Evolutionary conservation across 1,140 invertebrate genomes (phyloP).

Genomic region (Drosophila suzukii): DNA sequence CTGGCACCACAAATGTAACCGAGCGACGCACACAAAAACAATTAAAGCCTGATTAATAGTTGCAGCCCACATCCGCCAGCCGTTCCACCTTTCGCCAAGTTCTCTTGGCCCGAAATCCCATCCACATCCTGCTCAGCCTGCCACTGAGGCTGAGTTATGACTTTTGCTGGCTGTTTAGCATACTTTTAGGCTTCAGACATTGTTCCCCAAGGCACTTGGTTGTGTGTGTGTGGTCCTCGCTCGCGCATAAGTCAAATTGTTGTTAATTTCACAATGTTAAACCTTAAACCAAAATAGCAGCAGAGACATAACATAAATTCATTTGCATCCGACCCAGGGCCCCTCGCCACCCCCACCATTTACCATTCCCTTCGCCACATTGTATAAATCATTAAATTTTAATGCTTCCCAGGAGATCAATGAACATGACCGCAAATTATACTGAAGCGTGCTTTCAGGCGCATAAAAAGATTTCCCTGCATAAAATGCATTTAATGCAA

Average conservation of each 20-base stretch:
- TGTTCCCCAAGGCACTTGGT: conserved; percentile 22
- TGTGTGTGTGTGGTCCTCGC: conserved; percentile 20
- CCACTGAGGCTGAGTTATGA: conserved; percentile 68
- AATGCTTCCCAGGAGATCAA: conserved; percentile 83
- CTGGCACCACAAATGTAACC: conserved; percentile 62
- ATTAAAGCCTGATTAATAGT: conserved; percentile 83
- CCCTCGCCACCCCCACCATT: not conserved
- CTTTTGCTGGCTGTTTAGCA: conserved; percentile 81
- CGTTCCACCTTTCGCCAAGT: conserved; percentile 77
- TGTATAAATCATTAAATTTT: conserved; percentile 83
- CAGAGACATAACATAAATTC: conserved; percentile 75
- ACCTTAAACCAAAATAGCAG: conserved; percentile 64
- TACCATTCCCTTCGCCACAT: conserved; percentile 23
- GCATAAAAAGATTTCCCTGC: conserved; percentile 72
- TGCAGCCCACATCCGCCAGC: conserved; percentile 66
- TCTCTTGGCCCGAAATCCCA: conserved; percentile 14
- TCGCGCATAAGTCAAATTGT: conserved; percentile 78
- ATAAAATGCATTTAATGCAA: conserved; percentile 71
- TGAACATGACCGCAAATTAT: conserved; percentile 83
- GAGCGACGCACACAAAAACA: conserved; percentile 72
- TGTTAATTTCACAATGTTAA: conserved; percentile 78
- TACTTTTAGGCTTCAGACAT: conserved; percentile 73
- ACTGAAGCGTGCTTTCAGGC: conserved; percentile 81
- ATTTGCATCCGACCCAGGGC: conserved; percentile 33
- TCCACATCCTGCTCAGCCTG: conserved; percentile 8